phyloP scores from a whole-genome alignment of 2,113 vertebrate genomes.

The Phoenicopterus ruber region DNA sequence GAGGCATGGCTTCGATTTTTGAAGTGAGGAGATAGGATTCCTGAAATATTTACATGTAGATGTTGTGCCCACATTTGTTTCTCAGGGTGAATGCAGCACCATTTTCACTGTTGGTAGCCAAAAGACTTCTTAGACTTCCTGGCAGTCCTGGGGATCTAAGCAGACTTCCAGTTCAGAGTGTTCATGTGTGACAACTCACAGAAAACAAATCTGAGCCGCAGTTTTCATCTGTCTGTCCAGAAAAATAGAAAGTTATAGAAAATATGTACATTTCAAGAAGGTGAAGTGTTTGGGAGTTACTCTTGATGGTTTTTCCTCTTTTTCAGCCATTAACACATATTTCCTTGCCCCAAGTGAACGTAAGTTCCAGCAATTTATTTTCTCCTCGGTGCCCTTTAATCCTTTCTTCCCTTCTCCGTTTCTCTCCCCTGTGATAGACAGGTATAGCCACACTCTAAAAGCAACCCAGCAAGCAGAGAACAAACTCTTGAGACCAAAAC shows the following conservation, averaged over 20 bases:
- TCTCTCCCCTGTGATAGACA: not conserved
- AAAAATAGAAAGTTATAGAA: not conserved
- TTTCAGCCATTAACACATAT: not conserved
- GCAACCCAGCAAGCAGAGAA: not conserved
- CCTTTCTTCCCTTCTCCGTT: not conserved
- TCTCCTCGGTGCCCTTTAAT: not conserved
- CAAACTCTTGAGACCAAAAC: not conserved
- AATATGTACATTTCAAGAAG: not conserved
- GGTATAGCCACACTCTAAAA: not conserved
- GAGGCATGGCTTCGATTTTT: not conserved
- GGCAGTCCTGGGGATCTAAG: not conserved
- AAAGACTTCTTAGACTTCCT: not conserved
- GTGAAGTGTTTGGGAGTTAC: not conserved
- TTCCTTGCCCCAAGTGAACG: not conserved
- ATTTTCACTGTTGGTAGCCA: not conserved
- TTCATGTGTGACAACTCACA: not conserved
- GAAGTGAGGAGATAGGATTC: not conserved
- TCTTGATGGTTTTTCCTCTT: not conserved
- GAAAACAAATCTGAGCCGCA: not conserved
- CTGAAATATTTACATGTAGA: not conserved
- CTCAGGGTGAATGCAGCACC: not conserved
- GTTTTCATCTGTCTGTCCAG: not conserved
- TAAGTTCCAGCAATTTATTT: not conserved
- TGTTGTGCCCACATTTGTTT: not conserved
- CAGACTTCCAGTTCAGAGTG: not conserved